phyloP scores from a whole-genome alignment of 2,888 invertebrate genomes.

The Lasius platythorax region DNA sequence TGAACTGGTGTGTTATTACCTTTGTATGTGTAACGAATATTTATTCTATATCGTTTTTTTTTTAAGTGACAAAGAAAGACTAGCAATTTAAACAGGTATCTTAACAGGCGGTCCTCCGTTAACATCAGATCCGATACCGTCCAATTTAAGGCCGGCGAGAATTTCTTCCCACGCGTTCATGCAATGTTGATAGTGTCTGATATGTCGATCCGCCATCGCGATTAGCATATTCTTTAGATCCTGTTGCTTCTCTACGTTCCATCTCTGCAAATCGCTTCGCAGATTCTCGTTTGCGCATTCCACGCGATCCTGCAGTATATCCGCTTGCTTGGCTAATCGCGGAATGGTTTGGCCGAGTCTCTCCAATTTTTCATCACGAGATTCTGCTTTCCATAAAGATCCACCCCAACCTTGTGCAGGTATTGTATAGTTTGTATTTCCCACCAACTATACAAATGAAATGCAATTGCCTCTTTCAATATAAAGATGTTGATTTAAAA shows the following conservation, averaged over 20 bases:
- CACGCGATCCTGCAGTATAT: conserved; percentile 88
- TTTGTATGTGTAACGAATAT: conserved; percentile 51
- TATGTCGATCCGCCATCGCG: conserved; percentile 89
- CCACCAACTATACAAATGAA: conserved; percentile 71
- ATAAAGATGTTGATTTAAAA: conserved; percentile 6
- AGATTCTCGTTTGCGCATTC: conserved; percentile 91
- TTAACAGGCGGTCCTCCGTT: conserved; percentile 73
- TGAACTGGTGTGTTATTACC: conserved; percentile 48
- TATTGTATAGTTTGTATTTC: conserved; percentile 72
- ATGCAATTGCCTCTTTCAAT: conserved; percentile 15
- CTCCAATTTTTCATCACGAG: conserved; percentile 87
- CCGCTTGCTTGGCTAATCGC: conserved; percentile 87
- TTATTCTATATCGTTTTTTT: conserved; percentile 24
- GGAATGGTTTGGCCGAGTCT: conserved; percentile 86
- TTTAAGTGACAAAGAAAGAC: conserved; percentile 20
- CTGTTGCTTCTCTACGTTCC: conserved; percentile 89
- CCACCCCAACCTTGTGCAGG: conserved; percentile 83
- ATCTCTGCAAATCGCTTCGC: conserved; percentile 89
- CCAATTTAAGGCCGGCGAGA: conserved; percentile 81
- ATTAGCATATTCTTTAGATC: conserved; percentile 89
- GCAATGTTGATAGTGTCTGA: conserved; percentile 89
- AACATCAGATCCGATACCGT: conserved; percentile 78
- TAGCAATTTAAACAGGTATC: conserved; percentile 74
- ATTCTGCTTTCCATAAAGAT: conserved; percentile 89
- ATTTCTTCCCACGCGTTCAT: conserved; percentile 88